These are phyloP conservation scores for Calidris pugnax DNA, from an alignment of 2,113 vertebrate genomes.

Conservation along the genomic window DNA sequence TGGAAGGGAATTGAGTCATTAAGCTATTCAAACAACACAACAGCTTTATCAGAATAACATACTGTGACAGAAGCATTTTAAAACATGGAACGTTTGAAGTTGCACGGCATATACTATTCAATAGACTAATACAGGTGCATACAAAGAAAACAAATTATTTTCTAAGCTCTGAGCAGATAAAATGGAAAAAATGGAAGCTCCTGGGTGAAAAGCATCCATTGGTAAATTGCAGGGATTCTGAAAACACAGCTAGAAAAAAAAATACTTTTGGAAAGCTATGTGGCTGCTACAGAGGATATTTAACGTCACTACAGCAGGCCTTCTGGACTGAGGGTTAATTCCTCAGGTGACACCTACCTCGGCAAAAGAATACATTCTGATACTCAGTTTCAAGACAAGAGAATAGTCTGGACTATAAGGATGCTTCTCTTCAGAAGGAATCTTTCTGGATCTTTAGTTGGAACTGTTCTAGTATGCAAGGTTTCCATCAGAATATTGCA, in stretches of 20 bases:
- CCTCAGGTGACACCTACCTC: background rate
- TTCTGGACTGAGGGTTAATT: background rate
- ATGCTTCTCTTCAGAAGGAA: background rate
- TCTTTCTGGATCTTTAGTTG: background rate
- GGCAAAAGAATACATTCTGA: background rate
- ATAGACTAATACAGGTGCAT: background rate
- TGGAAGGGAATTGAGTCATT: background rate
- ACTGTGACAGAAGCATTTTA: background rate
- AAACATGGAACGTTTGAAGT: background rate
- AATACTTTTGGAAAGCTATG: background rate
- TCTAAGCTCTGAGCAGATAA: background rate
- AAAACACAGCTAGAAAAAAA: background rate
- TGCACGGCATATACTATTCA: background rate
- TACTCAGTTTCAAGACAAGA: background rate
- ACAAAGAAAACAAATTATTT: background rate
- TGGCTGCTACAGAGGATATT: background rate
- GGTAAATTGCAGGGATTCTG: background rate
- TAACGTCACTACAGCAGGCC: background rate
- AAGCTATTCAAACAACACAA: background rate
- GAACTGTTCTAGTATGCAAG: background rate
- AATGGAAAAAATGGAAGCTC: background rate
- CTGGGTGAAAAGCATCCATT: rapidly evolving
- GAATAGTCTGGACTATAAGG: background rate
- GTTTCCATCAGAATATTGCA: background rate
- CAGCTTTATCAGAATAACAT: background rate